These are phyloP conservation scores for Emydocephalus ijimae DNA, from an alignment of 2,113 vertebrate genomes.

Conservation along the genomic window DNA sequence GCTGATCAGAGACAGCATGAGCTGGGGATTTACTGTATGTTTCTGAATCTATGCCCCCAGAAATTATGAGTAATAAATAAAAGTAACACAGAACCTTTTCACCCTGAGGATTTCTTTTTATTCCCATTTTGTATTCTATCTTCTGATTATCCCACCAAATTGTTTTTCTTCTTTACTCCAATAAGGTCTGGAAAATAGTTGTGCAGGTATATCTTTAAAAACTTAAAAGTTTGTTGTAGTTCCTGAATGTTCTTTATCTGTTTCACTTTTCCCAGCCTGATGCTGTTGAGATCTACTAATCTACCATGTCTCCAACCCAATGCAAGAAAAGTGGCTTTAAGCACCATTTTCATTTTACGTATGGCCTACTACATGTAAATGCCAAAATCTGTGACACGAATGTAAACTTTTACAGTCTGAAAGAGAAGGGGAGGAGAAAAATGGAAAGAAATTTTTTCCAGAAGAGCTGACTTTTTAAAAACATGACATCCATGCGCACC, in stretches of 20 bases:
- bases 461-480: conserved; percentile 56
- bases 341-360: neutral
- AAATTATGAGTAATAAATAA: neutral
- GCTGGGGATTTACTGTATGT: neutral
- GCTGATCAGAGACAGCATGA: neutral
- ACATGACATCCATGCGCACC: conserved; percentile 21
- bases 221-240: neutral
- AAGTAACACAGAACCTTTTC: neutral
- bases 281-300: neutral
- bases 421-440: conserved; percentile 21
- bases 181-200: neutral
- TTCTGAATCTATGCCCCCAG: neutral
- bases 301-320: neutral
- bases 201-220: neutral
- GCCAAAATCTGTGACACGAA: neutral
- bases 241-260: neutral
- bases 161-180: neutral
- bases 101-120: neutral
- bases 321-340: too few species aligned
- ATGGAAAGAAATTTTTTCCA: conserved; percentile 21
- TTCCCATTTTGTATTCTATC: conserved; percentile 19
- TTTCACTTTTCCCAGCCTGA: neutral
- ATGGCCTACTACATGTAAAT: neutral
- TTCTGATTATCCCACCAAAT: conserved; percentile 12
- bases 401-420: conserved; percentile 22